A percentile compares a stretch with the other conserved stretches of the same genome.
phyloP scores from a whole-genome alignment of 1,140 invertebrate genomes.

The Magallana angulata region DNA sequence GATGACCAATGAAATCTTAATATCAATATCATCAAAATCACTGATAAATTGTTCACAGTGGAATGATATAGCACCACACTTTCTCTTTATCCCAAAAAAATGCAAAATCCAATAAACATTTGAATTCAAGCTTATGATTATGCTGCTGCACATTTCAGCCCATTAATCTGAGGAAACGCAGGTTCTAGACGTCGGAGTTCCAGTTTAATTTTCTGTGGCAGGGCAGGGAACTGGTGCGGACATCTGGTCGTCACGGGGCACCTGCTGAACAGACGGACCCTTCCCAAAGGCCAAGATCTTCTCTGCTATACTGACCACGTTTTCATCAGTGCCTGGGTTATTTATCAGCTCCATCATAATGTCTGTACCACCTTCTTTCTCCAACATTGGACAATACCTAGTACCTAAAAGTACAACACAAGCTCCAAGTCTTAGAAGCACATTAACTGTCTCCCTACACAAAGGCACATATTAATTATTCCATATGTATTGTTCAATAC shows the following conservation, averaged over 20 bases:
- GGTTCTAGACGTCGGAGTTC: neutral
- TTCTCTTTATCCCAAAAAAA: too few relatives aligned
- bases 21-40: too few relatives aligned
- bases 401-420: conserved; percentile 81
- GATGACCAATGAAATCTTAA: too few relatives aligned
- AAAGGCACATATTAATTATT: too few relatives aligned
- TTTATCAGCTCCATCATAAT: conserved; percentile 80
- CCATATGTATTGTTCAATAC: neutral
- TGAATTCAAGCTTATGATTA: too few relatives aligned
- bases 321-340: conserved; percentile 51
- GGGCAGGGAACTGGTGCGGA: conserved; percentile 1
- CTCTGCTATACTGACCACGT: conserved; percentile 50
- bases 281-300: conserved; percentile 54
- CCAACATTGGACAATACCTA: conserved; percentile 87
- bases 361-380: conserved; percentile 80
- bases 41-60: too few relatives aligned
- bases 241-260: neutral
- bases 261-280: conserved; percentile 3
- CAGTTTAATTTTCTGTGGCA: neutral
- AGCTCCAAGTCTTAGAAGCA: neutral
- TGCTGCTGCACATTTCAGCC: too few relatives aligned
- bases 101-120: too few relatives aligned
- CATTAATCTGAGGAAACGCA: too few relatives aligned
- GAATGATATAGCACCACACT: too few relatives aligned
- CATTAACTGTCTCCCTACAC: neutral